A percentile compares a stretch with the other conserved stretches of the same genome.
phyloP scores from a whole-genome alignment of 2,113 vertebrate species.

The Otocyon megalotis region DNA sequence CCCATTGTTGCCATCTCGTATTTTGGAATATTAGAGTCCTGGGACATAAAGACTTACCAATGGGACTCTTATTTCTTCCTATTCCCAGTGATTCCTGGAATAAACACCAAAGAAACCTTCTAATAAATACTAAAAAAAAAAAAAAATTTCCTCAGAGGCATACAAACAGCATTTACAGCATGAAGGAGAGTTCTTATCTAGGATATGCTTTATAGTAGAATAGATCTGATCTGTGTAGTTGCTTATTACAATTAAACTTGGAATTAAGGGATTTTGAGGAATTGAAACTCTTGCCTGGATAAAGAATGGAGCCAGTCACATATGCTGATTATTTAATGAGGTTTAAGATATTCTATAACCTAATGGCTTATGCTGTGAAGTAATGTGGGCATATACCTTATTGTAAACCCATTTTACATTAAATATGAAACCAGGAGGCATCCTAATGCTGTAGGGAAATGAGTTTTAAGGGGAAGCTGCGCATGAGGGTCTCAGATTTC shows the following conservation, averaged over 20 bases:
- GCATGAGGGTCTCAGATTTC: neutral
- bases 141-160: neutral
- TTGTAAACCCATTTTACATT: neutral
- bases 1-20: neutral
- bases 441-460: neutral
- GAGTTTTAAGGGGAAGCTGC: neutral
- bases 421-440: neutral
- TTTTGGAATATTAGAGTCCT: neutral
- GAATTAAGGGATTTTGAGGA: neutral
- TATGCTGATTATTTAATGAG: neutral
- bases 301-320: neutral
- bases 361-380: neutral
- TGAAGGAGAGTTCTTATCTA: neutral
- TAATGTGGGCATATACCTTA: rapidly evolving
- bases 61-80: neutral
- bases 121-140: neutral
- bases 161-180: neutral
- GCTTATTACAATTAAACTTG: neutral
- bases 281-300: neutral
- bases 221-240: neutral
- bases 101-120: neutral
- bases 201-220: neutral
- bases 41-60: neutral
- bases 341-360: too few species aligned
- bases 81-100: neutral